Base-by-base conservation (phyloP, 2,888 invertebrate species). In the Phaedon cochleariae region DNA sequence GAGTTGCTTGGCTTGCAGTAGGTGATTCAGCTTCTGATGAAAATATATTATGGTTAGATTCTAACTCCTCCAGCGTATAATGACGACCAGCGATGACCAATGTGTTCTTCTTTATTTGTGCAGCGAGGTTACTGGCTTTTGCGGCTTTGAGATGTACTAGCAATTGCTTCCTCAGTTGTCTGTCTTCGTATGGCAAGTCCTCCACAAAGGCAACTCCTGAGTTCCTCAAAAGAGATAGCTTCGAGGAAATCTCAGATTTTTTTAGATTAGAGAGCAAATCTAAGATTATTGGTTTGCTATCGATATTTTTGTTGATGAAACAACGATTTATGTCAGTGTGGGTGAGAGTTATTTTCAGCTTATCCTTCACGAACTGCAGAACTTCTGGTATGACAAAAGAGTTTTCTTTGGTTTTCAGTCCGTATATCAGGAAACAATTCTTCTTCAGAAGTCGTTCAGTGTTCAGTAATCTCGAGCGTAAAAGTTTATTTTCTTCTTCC, bases 211-310 rank as follows among this genome's bases (percentile, higher is more conserved):
- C 49, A 9, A 51, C 15, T 21, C 49, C 49, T 21, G 22, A 21
- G 22, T 51, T 20, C 20, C 22, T 51, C 21, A 51, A 22, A 6
- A 51, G 49, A 7, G 20, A 21, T 12, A 51, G 20, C 12, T 51
- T 21, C 20, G 49, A 21, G 22, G 22, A 51, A 21, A 51, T 21
- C 49, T 51, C 49, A 20, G 49, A 51, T 21, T 51, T 51, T 21
- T 21, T 51, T 21, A 51, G 49, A 21, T 51, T 51, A 21, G 49
- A 51, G 12, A 51, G 20, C 49, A 51, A 21, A 21, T 51, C 49
- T 15, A 51, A 15, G 10, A 21, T 21, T 21, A 51, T 21, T 51
- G 49, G 49, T 21, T 51, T 12, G 10, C 22, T 21, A 20, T 51
- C 49, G 10, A 51, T 51, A 21, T 51, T 51, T 51, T 21, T 51